Base-by-base conservation (phyloP, 2,113 vertebrate species). In the Xiphophorus hellerii region DNA sequence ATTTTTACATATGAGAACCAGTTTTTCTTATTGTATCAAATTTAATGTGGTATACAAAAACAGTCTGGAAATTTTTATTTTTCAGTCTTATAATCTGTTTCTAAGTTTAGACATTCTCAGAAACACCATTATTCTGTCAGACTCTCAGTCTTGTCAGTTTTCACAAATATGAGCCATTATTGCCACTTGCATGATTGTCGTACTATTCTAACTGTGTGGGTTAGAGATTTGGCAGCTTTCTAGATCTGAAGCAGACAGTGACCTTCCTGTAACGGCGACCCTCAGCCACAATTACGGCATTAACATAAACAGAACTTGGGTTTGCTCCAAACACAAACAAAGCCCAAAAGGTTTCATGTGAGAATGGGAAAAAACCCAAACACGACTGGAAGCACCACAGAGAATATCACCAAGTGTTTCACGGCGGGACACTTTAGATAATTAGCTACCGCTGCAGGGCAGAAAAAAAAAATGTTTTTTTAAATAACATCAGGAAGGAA, bases 391-490 rank as follows among this genome's bases (percentile, higher is more conserved):
- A 78, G 80, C 37, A 31, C 69, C 51, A 22, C 74, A 35, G 54
- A 87, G 79, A 77, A 51, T 20, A 74, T 65, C 66, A 44, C 69
- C 81, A 69, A 83, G 83, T 63, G 90, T 84, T 84, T 89, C 80
- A 83, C 83, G 84, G 71, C 78, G 74, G 73, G 84, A 73, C 28
- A 48, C 82, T 84, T 83, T 62, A 63, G 82, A 86, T 87, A 88
- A 87, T 90, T 89, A 87, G 76, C 77, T 82, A 60, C 67, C 10
- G 71, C 86, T 78, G 44, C 2, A 37, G 71, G 88, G 51, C 51
- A 58, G 73, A 51, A 77, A 69, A 65, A 61, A 74, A 68, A 70
- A 54, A 33, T 3, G 15, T 72, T 81, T 78, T 76, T 73, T 76
- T 72, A 79, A 85, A 83, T 83, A 84, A 58, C 42, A 77, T 70